Percentiles rank a stretch among this genome's conserved stretches.
phyloP scores from a whole-genome alignment of 2,888 invertebrate genomes.

The Mantis religiosa region DNA sequence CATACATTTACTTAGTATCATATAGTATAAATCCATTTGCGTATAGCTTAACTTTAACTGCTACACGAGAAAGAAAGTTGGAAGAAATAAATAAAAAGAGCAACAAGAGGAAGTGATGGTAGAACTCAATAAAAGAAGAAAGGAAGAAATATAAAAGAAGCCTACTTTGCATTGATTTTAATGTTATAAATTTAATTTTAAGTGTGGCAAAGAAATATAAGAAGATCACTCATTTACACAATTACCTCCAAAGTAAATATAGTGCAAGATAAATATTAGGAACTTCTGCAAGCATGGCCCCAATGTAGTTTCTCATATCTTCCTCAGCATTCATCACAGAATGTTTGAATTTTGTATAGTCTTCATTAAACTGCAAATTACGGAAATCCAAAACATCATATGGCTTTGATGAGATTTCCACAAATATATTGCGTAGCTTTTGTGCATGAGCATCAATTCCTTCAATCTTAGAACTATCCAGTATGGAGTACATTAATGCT shows the following conservation, averaged over 20 bases:
- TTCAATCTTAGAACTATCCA: slow-evolving; percentile 73
- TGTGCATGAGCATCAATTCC: slow-evolving; percentile 70
- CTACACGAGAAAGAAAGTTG: no score
- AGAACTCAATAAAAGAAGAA: no score
- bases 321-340: slow-evolving; percentile 66
- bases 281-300: slow-evolving; percentile 45
- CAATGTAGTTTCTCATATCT: slow-evolving; percentile 68
- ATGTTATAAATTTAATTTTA: no score
- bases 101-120: no score
- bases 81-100: no score
- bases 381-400: slow-evolving; percentile 81
- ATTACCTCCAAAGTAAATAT: slow-evolving; percentile 42
- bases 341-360: slow-evolving; percentile 68
- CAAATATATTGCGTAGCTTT: slow-evolving; percentile 63
- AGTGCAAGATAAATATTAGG: slow-evolving; percentile 45
- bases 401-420: slow-evolving; percentile 62
- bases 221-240: no score
- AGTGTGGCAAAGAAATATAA: no score
- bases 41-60: no score
- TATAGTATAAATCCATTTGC: no score
- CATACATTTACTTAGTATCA: no score
- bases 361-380: slow-evolving; percentile 67
- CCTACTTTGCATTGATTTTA: no score
- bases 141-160: no score
- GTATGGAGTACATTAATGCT: slow-evolving; percentile 65